Percentiles rank a stretch among this genome's conserved stretches.
These are phyloP conservation scores for Taphrorychus bicolor DNA, from an alignment of 2,888 invertebrate species.

Conservation along the genomic window DNA sequence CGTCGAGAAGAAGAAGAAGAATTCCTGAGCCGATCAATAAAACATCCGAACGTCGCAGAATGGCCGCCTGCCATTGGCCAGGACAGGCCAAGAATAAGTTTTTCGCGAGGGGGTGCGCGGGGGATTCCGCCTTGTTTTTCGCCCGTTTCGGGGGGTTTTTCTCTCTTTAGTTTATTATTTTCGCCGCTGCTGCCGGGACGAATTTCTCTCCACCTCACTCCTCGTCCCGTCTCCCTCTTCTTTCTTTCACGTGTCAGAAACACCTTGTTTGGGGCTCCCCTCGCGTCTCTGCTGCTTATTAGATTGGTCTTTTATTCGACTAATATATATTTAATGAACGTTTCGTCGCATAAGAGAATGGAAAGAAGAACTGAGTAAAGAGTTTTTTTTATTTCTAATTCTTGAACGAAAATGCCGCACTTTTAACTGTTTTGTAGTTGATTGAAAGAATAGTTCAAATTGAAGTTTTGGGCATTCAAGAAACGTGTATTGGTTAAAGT, in stretches of 20 bases:
- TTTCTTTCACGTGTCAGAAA: constrained; percentile 34
- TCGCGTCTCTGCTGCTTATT: not conserved
- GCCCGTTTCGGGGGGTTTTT: constrained; percentile 30
- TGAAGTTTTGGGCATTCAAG: too few species aligned
- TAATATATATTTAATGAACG: not conserved
- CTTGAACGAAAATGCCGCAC: too few species aligned
- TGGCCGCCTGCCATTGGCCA: constrained; percentile 56
- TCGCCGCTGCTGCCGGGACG: constrained; percentile 16
- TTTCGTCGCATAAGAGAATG: not conserved
- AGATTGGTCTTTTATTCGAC: constrained; percentile 3
- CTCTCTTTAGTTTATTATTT: constrained; percentile 38
- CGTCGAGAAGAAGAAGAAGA: constrained; percentile 59
- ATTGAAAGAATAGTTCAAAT: too few species aligned
- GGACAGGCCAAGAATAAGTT: constrained; percentile 56
- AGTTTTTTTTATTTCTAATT: too few species aligned
- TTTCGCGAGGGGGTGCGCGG: constrained; percentile 56
- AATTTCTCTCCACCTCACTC: constrained; percentile 12
- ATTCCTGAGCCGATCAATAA: constrained; percentile 60
- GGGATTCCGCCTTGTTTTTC: constrained; percentile 26
- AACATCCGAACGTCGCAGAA: constrained; percentile 57
- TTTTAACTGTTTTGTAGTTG: too few species aligned
- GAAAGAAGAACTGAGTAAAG: too few species aligned
- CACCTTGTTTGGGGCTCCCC: constrained; percentile 23
- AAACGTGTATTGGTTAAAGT: too few species aligned
- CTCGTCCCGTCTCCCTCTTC: not conserved